Conservation (phyloP, 2,888 invertebrate genomes). For the Resseliella maxima region DNA sequence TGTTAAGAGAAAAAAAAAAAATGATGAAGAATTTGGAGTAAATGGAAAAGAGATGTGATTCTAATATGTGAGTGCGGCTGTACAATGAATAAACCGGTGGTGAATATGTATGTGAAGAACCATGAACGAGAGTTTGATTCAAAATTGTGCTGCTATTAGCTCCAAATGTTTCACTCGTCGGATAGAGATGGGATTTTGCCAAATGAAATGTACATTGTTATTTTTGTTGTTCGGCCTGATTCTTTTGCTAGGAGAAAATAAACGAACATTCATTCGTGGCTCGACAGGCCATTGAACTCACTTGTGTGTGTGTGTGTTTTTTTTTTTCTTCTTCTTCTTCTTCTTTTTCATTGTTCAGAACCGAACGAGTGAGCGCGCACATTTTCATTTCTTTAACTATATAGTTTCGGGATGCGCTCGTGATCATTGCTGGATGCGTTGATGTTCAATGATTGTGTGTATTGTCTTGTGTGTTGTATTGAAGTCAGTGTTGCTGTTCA, state of each 20-base stretch:
- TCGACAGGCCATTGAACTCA: conserved; percentile 36
- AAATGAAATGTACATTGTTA: not conserved
- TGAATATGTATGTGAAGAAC: not conserved
- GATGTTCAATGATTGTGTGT: not conserved
- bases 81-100: conserved; percentile 13
- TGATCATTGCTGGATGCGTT: conserved; percentile 48
- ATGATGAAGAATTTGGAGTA: conserved; percentile 16
- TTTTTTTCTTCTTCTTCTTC: conserved; percentile 19
- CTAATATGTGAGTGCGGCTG: not conserved
- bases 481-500: too few relatives aligned
- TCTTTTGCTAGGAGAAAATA: too few relatives aligned
- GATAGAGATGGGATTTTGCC: not conserved
- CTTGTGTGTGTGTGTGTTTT: too few relatives aligned
- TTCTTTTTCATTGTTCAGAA: not conserved
- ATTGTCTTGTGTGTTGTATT: not conserved
- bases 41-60: conserved; percentile 24
- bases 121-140: not conserved
- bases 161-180: not conserved
- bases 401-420: conserved; percentile 46
- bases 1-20: too few relatives aligned
- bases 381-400: conserved; percentile 25
- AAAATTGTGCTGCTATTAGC: not conserved
- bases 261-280: too few relatives aligned
- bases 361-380: not conserved
- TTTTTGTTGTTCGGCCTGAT: not conserved